Base-by-base conservation (phyloP, 2,888 invertebrate species). In the Phortica okadai region DNA sequence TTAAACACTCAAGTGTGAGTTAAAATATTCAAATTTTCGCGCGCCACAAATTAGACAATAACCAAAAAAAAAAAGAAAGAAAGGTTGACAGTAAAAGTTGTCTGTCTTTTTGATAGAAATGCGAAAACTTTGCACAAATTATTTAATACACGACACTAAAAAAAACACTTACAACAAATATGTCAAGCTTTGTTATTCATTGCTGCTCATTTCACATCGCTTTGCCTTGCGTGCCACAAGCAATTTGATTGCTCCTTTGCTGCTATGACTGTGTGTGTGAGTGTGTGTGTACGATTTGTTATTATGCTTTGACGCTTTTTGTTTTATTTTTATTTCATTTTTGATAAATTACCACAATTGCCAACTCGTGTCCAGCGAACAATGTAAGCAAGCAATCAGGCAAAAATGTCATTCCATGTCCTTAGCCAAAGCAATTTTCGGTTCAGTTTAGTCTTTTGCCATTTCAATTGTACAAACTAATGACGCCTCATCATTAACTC, bases 101-200 rank as follows among this genome's bases (percentile, higher is more conserved):
- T 50, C 8, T 8, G 50, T 2, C 8, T 2, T 6, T 50, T 14
- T 33, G 33, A 33, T 11, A 64, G 64, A 33, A 33, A 33, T 2
- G 41, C 64, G 41, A 41, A 64, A 67, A 67, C 16, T 67, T 67
- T 44, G 16, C 44, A 44, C 44, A 67, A 67, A 41, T 67, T 14
- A 67, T 67, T 67, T 67, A 67, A 67, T 67, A 42, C 70, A 11
- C 33, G 70, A 72, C 70, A 72, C 70, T 72, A 54, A 82, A 83
- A 82, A 83, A 85, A 84, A 86, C 85, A 85, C 85, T 85, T 84
- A 80, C 82, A 81, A 76, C 88, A 86, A 88, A 33, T 88, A 85
- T 88, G 87, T 86, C 85, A 86, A 86, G 88, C 81, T 87, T 85
- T 83, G 85, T 88, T 88, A 88, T 82, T 88, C 84, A 85, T 83